Base-by-base conservation (phyloP, 2,797 vertebrate genomes). In the Pseudomugil tenellus region DNA sequence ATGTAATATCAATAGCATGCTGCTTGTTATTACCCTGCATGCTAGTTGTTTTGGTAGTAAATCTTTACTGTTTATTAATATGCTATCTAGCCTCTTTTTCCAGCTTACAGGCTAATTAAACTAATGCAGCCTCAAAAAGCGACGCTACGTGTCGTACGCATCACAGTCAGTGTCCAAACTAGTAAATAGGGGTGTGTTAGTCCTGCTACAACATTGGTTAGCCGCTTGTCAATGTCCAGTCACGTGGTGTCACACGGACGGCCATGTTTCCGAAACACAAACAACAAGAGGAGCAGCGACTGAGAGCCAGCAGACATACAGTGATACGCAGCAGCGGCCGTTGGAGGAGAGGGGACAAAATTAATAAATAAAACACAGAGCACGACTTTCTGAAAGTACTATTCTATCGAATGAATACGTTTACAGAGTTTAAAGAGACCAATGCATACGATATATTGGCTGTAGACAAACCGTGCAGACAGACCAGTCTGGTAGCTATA, bases 191-290 rank as follows among this genome's bases (percentile, higher is more conserved):
- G 82, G 86, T 86, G 84, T 89, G 88, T 82, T 81, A 83, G 74
- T 65, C 49, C 76, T 57, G 86, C 80, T 72, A 55, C 84, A 58
- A 66, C 89, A 90, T 89, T 91, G 91, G 91, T 57, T 85, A 21
- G 70, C 77, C n/a, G 83, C 88, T 89, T 87, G 88, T 89, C 89
- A 90, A 54, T 84, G 87, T 67, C 59, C 74, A 67, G 87, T 93
- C 92, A 93, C 92, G 92, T 93, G 91, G 92, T 92, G 73, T 83
- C 79, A 84, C 84, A 90, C 73, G 89, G 91, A 92, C 95, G 93
- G 95, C 95, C 96, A 96, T 96, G 94, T 96, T 96, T 95, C 93
- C 93, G 93, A 96, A 96, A 96, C 95, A 95, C 95, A 96, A 96
- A 96, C 95, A 96, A 94, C 94, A 94, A 95, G 93, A 94, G 92